Evolutionary conservation across 2,797 vertebrate species (phyloP).

Genomic region (Gila robusta): DNA sequence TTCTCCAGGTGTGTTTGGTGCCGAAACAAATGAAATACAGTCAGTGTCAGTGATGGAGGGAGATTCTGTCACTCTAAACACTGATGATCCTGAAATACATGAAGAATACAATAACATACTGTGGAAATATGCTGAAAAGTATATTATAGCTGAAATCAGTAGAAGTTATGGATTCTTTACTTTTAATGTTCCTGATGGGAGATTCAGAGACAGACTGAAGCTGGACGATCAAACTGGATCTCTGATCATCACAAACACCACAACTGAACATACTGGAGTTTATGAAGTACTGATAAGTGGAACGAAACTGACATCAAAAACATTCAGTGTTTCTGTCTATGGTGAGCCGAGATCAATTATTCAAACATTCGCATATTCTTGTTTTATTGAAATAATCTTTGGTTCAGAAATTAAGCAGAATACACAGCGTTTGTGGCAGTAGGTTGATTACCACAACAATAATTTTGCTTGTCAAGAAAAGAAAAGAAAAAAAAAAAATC

Average conservation of each 20-base stretch:
- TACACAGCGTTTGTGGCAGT: too few relatives aligned
- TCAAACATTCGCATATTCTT: background rate
- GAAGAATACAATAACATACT: accelerated
- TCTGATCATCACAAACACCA: background rate
- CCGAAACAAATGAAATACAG: background rate
- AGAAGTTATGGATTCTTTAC: accelerated
- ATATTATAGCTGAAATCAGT: background rate
- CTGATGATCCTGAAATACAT: background rate
- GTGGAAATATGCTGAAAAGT: background rate
- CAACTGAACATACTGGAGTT: background rate
- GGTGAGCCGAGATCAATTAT: background rate
- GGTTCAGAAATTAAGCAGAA: background rate
- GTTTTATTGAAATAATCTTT: background rate
- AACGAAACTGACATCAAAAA: accelerated
- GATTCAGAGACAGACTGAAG: constrained; percentile 19
- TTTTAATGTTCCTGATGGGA: background rate
- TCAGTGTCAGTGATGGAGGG: background rate
- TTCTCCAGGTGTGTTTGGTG: background rate
- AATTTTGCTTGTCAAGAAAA: background rate
- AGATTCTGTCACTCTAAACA: background rate
- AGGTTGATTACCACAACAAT: background rate
- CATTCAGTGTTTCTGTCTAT: background rate
- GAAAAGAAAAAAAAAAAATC: background rate
- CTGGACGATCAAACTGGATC: background rate
- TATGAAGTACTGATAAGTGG: background rate